phyloP scores from a whole-genome alignment of 2,797 vertebrate genomes.

The Morus bassanus region DNA sequence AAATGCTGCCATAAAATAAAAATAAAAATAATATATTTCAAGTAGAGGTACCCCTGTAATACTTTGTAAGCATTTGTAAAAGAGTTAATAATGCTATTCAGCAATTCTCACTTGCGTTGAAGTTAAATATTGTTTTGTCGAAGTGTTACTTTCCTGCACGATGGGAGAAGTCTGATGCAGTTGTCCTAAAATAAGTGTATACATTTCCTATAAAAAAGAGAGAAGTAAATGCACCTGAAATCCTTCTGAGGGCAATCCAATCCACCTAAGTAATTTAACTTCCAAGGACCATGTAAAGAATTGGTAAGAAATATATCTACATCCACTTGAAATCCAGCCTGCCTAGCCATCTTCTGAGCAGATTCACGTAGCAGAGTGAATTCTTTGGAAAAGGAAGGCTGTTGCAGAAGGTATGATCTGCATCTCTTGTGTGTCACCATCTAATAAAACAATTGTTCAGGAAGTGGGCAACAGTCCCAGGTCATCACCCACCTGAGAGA shows the following conservation, averaged over 20 bases:
- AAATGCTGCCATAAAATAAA: constrained; percentile 40
- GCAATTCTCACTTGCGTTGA: neutral
- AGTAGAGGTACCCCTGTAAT: neutral
- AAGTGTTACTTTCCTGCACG: neutral
- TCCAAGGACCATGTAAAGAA: neutral
- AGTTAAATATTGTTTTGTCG: neutral
- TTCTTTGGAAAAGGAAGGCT: neutral
- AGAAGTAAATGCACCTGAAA: neutral
- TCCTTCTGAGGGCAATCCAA: neutral
- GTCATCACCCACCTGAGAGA: neutral
- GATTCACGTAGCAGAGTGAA: neutral
- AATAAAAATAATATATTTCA: neutral
- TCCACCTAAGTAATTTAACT: neutral
- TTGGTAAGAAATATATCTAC: neutral
- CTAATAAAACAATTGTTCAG: neutral
- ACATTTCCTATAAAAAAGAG: neutral
- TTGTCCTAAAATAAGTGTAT: neutral
- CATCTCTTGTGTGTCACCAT: neutral
- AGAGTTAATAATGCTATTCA: neutral
- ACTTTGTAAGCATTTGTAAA: neutral
- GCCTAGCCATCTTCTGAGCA: neutral
- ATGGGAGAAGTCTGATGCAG: neutral
- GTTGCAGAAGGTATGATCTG: neutral
- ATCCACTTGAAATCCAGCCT: neutral
- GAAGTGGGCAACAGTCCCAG: neutral